Evolutionary conservation across 2,888 invertebrate genomes (phyloP).

Genomic region (Notocelia uddmanniana): DNA sequence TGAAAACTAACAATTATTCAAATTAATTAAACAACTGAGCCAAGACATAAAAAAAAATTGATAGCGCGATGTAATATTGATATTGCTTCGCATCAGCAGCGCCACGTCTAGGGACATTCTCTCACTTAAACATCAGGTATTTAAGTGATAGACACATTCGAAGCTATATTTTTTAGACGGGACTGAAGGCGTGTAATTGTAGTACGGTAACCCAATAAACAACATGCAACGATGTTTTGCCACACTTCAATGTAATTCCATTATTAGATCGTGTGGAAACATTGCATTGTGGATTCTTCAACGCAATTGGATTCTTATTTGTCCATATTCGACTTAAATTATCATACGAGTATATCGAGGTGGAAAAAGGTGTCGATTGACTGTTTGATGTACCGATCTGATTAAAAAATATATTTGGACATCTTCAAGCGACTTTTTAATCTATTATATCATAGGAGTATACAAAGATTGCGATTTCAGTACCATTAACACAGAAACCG

Average conservation of each 20-base stretch:
- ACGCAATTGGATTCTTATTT: slow-evolving; percentile 17
- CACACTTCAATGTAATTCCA: slow-evolving; percentile 20
- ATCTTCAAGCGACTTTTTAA: neutral
- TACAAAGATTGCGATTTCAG: too few relatives aligned
- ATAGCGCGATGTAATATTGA: too few relatives aligned
- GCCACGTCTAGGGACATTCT: too few relatives aligned
- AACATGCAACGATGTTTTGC: slow-evolving; percentile 9
- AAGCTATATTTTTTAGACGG: too few relatives aligned
- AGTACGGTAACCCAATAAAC: neutral
- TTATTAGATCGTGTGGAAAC: slow-evolving; percentile 24
- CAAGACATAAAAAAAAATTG: too few relatives aligned
- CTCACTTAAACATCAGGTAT: too few relatives aligned
- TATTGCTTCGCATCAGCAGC: too few relatives aligned
- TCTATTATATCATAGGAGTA: too few relatives aligned
- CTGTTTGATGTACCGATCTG: neutral
- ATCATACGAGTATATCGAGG: neutral
- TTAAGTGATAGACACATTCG: too few relatives aligned
- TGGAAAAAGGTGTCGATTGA: neutral
- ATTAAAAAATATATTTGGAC: neutral
- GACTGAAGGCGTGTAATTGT: neutral
- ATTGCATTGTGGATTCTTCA: slow-evolving; percentile 13
- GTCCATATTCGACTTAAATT: slow-evolving; percentile 9
- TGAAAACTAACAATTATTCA: too few relatives aligned
- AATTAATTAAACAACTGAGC: too few relatives aligned
- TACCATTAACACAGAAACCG: too few relatives aligned